These are phyloP conservation scores for Eulemur macaco DNA, from an alignment of 2,113 vertebrate species.

Conservation along the genomic window DNA sequence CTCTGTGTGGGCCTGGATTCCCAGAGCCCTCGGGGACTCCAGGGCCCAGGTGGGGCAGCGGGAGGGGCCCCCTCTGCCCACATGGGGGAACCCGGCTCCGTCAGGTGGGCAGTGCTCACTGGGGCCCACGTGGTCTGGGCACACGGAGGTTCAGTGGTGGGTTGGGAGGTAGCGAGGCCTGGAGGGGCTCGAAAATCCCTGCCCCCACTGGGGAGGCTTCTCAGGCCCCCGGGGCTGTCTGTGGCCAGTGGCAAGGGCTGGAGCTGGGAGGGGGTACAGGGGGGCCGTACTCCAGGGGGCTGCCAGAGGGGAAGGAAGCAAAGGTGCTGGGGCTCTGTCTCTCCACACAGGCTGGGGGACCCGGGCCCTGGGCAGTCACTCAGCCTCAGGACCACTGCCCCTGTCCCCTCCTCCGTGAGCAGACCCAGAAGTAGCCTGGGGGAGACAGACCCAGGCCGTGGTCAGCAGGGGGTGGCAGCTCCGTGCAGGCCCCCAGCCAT, in stretches of 20 bases:
- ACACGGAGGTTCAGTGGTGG: fast-evolving
- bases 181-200: too few relatives aligned
- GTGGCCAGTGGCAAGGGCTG: neutral
- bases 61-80: fast-evolving
- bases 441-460: fast-evolving
- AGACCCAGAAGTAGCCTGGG: neutral
- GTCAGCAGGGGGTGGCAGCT: fast-evolving
- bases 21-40: neutral
- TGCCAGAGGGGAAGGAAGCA: neutral
- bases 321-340: neutral
- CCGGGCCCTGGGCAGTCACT: too few relatives aligned
- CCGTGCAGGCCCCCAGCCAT: neutral
- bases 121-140: neutral
- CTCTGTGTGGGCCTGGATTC: neutral
- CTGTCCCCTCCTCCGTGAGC: fast-evolving
- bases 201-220: neutral
- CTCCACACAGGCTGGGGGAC: neutral
- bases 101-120: neutral
- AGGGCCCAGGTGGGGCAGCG: fast-evolving
- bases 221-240: neutral
- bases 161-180: neutral
- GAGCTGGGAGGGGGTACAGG: neutral
- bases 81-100: fast-evolving
- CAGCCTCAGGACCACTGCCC: neutral
- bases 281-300: neutral